phyloP scores from a whole-genome alignment of 2,888 invertebrate genomes.

The Drosophila pseudotalamancana region DNA sequence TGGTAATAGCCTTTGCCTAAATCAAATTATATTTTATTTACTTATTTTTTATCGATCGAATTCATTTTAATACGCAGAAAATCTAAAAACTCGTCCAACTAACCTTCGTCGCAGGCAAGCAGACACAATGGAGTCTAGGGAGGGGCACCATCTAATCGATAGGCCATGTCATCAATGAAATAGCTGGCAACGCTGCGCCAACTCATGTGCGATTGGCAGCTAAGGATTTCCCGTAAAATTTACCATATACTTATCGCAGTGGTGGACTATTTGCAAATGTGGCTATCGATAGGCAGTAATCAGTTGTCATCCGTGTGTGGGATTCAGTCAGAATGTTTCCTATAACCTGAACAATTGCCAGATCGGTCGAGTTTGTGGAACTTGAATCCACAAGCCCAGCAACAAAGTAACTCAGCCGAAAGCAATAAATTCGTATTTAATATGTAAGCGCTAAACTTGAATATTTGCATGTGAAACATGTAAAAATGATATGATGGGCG shows the following conservation, averaged over 20 bases:
- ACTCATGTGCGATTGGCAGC: too few relatives aligned
- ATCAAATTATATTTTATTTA: constrained; percentile 50
- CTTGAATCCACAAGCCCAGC: constrained; percentile 27
- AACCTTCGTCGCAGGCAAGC: constrained; percentile 53
- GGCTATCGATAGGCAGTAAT: not conserved
- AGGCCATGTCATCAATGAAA: too few relatives aligned
- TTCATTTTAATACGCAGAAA: constrained; percentile 55
- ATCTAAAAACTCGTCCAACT: constrained; percentile 64
- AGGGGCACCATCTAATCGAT: constrained; percentile 12
- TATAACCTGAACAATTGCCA: constrained; percentile 6
- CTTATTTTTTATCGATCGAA: constrained; percentile 41
- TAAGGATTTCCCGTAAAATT: not conserved
- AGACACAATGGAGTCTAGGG: constrained; percentile 27
- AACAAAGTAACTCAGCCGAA: constrained; percentile 19
- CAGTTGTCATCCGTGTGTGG: not conserved
- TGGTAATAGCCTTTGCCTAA: constrained; percentile 45
- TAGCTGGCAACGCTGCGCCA: not conserved
- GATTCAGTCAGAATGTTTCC: not conserved
- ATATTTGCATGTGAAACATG: constrained; percentile 68
- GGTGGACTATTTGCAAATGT: not conserved
- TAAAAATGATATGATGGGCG: constrained; percentile 41
- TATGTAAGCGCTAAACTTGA: constrained; percentile 32
- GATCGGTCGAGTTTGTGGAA: constrained; percentile 34
- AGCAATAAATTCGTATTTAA: constrained; percentile 37
- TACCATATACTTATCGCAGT: constrained; percentile 20